Base-by-base conservation (phyloP, 1,140 invertebrate species). In the Zaprionus vittiger region DNA sequence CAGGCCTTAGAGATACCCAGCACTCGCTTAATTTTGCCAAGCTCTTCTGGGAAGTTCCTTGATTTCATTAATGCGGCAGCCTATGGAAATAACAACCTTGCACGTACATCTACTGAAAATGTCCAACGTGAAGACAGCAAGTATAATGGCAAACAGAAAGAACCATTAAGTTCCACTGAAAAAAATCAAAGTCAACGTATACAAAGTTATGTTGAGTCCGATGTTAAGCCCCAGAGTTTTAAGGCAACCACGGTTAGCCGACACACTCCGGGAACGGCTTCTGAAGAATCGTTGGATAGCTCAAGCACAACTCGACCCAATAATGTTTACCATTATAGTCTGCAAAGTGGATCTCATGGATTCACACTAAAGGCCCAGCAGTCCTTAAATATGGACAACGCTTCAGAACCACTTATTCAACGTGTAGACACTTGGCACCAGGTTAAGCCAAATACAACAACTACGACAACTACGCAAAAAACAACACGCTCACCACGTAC, bases 181-280 rank as follows among this genome's bases (percentile, higher is more conserved):
- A 38, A 73, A 17, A 72, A 72, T 26, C 73, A 78, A 47, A 73
- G 77, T 7, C 91, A 85, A 52, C 85, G 80, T 12, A 87, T 93
- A 52, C 84, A 92, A 64, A 91, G 55, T 22, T 93, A 78, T 65
- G 71, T 93, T 12, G 66, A 81, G 4, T 93, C 92, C 0, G 92
- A 93, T 22, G 68, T 87, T 26, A 78, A 81, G 20, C 92, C 92
- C 0, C 85, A 92, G 71, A 92, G 91, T 20, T 93, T 93, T n/a
- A 77, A 73, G 14, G 26, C 73, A n/a, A 52, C 79, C 1, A 56
- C 44, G 26, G 69, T 26, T 11, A 64, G 22, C 28, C 24, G 63
- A 49, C 4, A 47, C 17, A 17, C 54, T 1, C 60, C 71, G 11
- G 24, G 41, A 26, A 59, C 11, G 47, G 54, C 59, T 37, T 20